A percentile compares a stretch with the other conserved stretches of the same genome.
Conservation (phyloP, 2,888 invertebrate genomes). For the Hecatera dysodea region DNA sequence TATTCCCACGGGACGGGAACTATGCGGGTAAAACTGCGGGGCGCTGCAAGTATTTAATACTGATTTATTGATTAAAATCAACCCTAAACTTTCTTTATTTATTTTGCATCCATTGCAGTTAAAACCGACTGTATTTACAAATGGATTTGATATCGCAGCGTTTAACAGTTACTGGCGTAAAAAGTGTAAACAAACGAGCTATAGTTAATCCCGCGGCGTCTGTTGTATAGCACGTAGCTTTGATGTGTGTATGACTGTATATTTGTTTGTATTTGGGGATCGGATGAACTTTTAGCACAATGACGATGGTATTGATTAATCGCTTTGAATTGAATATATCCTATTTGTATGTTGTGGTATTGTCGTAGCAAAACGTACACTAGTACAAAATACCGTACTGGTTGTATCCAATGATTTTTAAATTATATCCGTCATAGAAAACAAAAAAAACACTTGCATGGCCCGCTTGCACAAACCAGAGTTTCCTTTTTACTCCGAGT, state of each 20-base stretch:
- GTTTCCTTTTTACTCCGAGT: no score
- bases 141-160: slow-evolving; percentile 11
- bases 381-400: background rate
- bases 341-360: background rate
- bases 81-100: background rate
- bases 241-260: slow-evolving; percentile 9
- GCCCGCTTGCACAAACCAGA: no score
- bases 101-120: background rate
- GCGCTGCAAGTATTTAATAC: no score
- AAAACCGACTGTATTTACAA: background rate
- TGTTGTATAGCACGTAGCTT: slow-evolving; percentile 35
- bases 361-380: no score
- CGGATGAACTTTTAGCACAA: slow-evolving; percentile 25
- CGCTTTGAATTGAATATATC: slow-evolving; percentile 8
- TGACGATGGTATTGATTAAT: slow-evolving; percentile 31
- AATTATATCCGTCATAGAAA: background rate
- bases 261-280: slow-evolving; percentile 1
- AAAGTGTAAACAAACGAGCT: slow-evolving; percentile 38
- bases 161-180: slow-evolving; percentile 38
- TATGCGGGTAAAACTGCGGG: no score
- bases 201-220: slow-evolving; percentile 38
- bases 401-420: background rate
- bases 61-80: background rate
- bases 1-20: no score
- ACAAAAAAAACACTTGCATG: background rate